Base-by-base conservation (phyloP, 1,140 invertebrate species). In the Pogonomyrmex californicus region DNA sequence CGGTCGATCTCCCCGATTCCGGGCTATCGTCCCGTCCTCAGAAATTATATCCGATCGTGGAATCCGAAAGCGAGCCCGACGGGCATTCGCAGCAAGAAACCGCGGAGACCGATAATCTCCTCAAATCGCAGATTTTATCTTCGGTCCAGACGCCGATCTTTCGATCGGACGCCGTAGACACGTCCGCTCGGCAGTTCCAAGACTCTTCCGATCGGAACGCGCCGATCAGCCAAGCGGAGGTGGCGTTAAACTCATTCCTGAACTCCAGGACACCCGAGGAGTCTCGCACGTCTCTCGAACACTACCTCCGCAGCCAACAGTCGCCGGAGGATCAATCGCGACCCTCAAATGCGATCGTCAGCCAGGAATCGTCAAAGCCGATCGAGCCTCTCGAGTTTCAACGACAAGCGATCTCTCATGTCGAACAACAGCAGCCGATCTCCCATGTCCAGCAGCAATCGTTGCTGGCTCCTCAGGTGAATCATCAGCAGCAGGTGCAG, bases 221-320 rank as follows among this genome's bases (percentile, higher is more conserved):
- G 30, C 38, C 60, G 30, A 44, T 58, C 76, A 70, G 14, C 2
- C 70, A 75, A 0, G 85, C 77, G 1, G 58, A 86, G 9, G 3
- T 75, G 12, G 90, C 90, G 4, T 30, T 91, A 38, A 86, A 73
- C 47, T 78, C 49, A 1, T 91, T 91, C 9, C 23, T 95, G 0
- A 94, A 95, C 7, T 95, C 94, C 0, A 92, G 89, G 66, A 95
- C 94, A 4, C 94, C 94, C 0, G 92, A 93, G 47, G 94, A 95
- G 65, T 95, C 94, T 9, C 88, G 93, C 12, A 4, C 90, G 9
- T 92, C 94, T 14, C 77, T 95, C 73, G 93, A 95, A n/a, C 87
- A 92, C 41, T 95, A 91, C 70, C 23, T 95, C 1, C 89, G 89
- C 44, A 91, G 63, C 54, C 81, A 86, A n/a, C 75, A 66, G 7